These are phyloP conservation scores for Mythimna loreyi DNA, from an alignment of 2,888 invertebrate species.

Conservation along the genomic window DNA sequence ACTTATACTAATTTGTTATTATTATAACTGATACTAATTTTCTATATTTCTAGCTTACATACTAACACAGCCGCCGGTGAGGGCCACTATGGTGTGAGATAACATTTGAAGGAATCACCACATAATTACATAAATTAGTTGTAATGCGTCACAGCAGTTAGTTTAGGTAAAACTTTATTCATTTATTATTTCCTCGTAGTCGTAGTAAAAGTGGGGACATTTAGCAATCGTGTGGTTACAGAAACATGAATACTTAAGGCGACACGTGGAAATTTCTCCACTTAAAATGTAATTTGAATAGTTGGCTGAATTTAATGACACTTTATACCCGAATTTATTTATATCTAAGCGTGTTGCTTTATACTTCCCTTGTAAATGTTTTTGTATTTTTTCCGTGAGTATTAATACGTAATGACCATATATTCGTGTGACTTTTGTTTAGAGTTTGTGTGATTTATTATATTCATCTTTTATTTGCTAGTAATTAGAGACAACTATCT, in stretches of 20 bases:
- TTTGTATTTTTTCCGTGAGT: background rate
- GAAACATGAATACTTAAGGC: constrained; percentile 69
- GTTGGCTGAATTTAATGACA: constrained; percentile 54
- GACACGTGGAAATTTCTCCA: constrained; percentile 65
- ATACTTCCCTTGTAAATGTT: constrained; percentile 10
- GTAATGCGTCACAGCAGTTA: constrained; percentile 74
- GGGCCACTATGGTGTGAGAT: constrained; percentile 87
- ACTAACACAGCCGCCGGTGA: constrained; percentile 87
- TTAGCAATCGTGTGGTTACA: constrained; percentile 61
- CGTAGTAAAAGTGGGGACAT: constrained; percentile 61
- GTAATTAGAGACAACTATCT: background rate
- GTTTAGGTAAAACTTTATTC: constrained; percentile 81
- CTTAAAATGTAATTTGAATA: constrained; percentile 71
- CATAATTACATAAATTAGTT: constrained; percentile 74
- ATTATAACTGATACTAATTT: constrained; percentile 67
- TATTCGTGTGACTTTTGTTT: background rate
- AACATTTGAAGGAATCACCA: constrained; percentile 81
- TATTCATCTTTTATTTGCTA: background rate
- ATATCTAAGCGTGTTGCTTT: constrained; percentile 10
- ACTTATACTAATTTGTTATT: constrained; percentile 44
- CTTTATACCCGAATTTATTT: constrained; percentile 28
- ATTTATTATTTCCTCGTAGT: constrained; percentile 58
- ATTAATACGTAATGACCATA: background rate
- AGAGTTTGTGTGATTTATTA: background rate
- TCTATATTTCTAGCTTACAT: constrained; percentile 86